phyloP scores from a whole-genome alignment of 2,797 vertebrate genomes.

The Moxostoma hubbsi region DNA sequence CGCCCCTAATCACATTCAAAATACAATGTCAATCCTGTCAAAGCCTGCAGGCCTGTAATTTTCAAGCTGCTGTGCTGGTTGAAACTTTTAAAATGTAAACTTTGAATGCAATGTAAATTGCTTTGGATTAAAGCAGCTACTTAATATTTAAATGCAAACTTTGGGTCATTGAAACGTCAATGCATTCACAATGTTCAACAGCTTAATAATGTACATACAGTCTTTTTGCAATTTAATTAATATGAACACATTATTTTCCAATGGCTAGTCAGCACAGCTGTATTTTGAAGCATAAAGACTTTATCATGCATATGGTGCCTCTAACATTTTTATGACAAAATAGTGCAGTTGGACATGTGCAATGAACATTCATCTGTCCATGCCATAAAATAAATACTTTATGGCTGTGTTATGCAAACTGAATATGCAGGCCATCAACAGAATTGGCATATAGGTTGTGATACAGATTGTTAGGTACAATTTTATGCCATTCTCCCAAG shows the following conservation, averaged over 20 bases:
- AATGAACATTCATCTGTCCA: conserved; percentile 38
- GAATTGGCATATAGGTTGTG: conserved; percentile 7
- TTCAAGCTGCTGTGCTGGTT: conserved; percentile 6
- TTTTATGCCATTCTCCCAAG: conserved; percentile 26
- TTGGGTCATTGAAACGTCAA: too few relatives aligned
- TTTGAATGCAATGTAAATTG: too few relatives aligned
- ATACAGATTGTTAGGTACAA: conserved; percentile 21
- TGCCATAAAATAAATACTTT: neutral
- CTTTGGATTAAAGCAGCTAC: too few relatives aligned
- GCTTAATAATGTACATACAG: too few relatives aligned
- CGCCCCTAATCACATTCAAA: conserved; percentile 73
- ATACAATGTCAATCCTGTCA: conserved; percentile 68
- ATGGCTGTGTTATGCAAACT: neutral
- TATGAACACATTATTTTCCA: neutral
- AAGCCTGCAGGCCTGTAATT: conserved; percentile 52
- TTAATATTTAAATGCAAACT: too few relatives aligned
- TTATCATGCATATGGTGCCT: conserved; percentile 36
- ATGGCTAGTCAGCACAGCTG: conserved; percentile 17
- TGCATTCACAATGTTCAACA: too few relatives aligned
- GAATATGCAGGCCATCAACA: conserved; percentile 10
- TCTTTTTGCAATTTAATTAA: too few relatives aligned
- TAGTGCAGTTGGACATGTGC: conserved; percentile 20
- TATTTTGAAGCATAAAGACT: conserved; percentile 32
- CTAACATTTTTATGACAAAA: conserved; percentile 39
- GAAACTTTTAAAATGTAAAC: too few relatives aligned